Base-by-base conservation (phyloP, 1,140 invertebrate species). In the Coelopa frigida region DNA sequence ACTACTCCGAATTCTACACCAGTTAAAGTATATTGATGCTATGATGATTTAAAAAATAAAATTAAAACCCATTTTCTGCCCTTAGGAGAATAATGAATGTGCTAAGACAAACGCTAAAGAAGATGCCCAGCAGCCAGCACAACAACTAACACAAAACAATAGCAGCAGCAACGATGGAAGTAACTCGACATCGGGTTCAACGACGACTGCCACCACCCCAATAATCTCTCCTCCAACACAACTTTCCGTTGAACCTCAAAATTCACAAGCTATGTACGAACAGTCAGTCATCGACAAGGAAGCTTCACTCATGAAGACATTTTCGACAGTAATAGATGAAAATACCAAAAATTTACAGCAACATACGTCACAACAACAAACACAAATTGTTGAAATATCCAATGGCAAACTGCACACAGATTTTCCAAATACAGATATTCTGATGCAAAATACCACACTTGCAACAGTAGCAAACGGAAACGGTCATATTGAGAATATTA, bases 151-250 rank as follows among this genome's bases (percentile, higher is more conserved):
- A 14, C 53, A 29, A 42, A 48, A 36, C 44, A 44, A 46, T 39
- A 38, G 36, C 23, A 35, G 36, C 12, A 42, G 12, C 36, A 46
- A 32, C 33, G 44, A 11, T 43, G 49, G 44, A 15, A 51, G 49
- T 40, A 47, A 26, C 14, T 51, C 49, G 14, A 40, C 49, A 29
- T 51, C 49, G 7, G 49, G 49, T n/a, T 44, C 49, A 4, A 33
- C 77, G 51, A 77, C 75, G 55, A 72, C 75, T 52, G 58, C 70
- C n/a, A 73, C 72, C 53, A 72, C 73, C 47, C 69, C 76, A 49
- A 58, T n/a, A n/a, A n/a, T n/a, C n/a, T n/a, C 46, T 27, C 51
- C 32, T 58, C 71, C 72, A 47, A 68, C 73, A 48, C 33, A 27
- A 51, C 20, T 37, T 32, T 20, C 22, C 31, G 10, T 17, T 41